phyloP scores from a whole-genome alignment of 2,113 vertebrate species.

The Aptenodytes forsteri region DNA sequence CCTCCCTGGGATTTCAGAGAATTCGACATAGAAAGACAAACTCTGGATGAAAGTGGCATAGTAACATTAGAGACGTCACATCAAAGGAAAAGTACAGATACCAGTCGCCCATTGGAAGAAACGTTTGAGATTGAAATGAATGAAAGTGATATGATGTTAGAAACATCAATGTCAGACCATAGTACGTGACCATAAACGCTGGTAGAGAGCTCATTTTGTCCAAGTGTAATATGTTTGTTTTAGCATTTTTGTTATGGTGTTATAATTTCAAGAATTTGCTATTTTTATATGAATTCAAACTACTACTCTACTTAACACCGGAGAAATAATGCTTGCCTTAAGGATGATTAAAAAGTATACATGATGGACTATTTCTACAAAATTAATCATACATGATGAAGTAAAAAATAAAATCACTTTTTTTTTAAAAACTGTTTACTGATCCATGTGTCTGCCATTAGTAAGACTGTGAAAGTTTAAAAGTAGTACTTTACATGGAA shows the following conservation, averaged over 20 bases:
- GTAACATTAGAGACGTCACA: constrained; percentile 83
- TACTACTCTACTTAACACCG: constrained; percentile 4
- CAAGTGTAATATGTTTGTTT: constrained; percentile 21
- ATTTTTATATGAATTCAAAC: constrained; percentile 53
- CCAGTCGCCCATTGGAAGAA: constrained; percentile 84
- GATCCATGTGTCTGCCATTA: constrained; percentile 20
- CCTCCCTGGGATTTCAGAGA: constrained; percentile 84
- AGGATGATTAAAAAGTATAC: constrained; percentile 6
- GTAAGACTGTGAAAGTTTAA: constrained; percentile 31
- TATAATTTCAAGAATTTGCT: constrained; percentile 43
- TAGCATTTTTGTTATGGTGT: constrained; percentile 53
- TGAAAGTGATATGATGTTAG: constrained; percentile 97
- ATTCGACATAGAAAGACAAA: constrained; percentile 82
- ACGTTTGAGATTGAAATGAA: constrained; percentile 96
- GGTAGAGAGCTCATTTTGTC: not conserved
- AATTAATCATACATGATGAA: constrained; percentile 13
- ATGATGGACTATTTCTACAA: constrained; percentile 19
- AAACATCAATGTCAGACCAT: constrained; percentile 95
- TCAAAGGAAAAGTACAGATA: constrained; percentile 85
- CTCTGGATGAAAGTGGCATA: constrained; percentile 83
- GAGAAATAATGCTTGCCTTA: constrained; percentile 34
- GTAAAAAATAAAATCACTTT: constrained; percentile 53
- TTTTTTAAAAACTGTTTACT: constrained; percentile 33
- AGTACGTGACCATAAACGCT: constrained; percentile 79
- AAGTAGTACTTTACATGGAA: not conserved